Evolutionary conservation across 1,140 invertebrate species (phyloP).

Genomic region (Artemia franciscana): DNA sequence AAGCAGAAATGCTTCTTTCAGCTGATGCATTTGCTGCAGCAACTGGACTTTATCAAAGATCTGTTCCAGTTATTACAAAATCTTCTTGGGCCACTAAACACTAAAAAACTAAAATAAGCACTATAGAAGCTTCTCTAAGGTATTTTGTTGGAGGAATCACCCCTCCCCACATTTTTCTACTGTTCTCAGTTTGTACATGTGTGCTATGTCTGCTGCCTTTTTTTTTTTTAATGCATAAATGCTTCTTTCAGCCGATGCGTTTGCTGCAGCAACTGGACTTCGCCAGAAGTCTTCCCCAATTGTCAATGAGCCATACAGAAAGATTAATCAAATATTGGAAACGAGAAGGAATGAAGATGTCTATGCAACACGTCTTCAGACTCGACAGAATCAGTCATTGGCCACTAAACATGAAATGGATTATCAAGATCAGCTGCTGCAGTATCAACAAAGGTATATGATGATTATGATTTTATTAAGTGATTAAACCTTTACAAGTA

Average conservation of each 20-base stretch:
- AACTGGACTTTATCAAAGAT: neutral
- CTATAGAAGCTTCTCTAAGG: no score
- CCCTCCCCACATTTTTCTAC: no score
- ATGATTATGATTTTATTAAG: no score
- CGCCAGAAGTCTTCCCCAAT: neutral
- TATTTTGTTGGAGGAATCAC: no score
- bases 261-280: neutral
- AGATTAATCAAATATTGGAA: neutral
- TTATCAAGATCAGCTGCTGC: neutral
- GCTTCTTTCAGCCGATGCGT: neutral
- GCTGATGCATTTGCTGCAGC: neutral
- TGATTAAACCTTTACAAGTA: no score
- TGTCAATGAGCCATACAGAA: neutral
- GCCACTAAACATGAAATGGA: neutral
- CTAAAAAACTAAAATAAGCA: no score
- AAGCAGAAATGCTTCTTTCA: no score
- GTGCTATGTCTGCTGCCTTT: no score
- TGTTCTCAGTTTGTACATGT: no score
- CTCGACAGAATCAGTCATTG: neutral
- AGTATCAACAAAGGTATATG: neutral
- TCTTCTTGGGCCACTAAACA: no score
- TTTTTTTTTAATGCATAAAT: no score
- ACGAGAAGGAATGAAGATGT: neutral
- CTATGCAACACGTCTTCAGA: neutral
- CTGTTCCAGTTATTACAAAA: neutral